Percentiles rank a stretch among this genome's conserved stretches.
phyloP scores from a whole-genome alignment of 1,140 invertebrate species.

The Monochamus saltuarius region DNA sequence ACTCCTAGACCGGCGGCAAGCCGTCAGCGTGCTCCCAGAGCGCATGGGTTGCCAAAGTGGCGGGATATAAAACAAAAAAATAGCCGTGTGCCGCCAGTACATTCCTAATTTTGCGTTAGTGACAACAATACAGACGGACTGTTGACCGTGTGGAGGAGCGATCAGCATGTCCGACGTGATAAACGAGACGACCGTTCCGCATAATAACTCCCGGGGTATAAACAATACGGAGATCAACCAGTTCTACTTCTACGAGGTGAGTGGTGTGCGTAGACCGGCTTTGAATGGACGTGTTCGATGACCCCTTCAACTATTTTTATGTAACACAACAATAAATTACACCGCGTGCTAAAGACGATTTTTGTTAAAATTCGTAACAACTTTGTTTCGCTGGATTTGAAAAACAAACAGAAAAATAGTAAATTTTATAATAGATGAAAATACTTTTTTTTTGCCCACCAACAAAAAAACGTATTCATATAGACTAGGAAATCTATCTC shows the following conservation, averaged over 20 bases:
- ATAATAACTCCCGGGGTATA: not conserved
- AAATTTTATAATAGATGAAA: too few relatives aligned
- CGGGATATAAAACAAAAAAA: constrained; percentile 11
- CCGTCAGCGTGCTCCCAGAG: not conserved
- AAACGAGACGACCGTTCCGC: not conserved
- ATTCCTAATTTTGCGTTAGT: not conserved
- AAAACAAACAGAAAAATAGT: too few relatives aligned
- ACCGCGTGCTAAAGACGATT: too few relatives aligned
- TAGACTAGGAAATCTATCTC: too few relatives aligned
- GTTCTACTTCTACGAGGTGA: constrained; percentile 10
- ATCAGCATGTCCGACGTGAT: constrained; percentile 4
- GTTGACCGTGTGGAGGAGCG: not conserved
- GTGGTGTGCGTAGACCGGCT: too few relatives aligned
- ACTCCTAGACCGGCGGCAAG: not conserved
- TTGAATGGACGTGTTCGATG: too few relatives aligned
- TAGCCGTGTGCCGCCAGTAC: not conserved
- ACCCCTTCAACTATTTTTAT: too few relatives aligned
- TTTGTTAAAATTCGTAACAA: too few relatives aligned
- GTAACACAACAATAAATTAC: too few relatives aligned
- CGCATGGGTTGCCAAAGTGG: constrained; percentile 9
- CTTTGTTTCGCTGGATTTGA: too few relatives aligned
- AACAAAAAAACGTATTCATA: too few relatives aligned
- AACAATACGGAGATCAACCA: constrained; percentile 4
- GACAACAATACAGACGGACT: not conserved
- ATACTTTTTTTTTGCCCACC: too few relatives aligned